Evolutionary conservation across 2,888 invertebrate species (phyloP).

Genomic region (Plagodis dolabraria): DNA sequence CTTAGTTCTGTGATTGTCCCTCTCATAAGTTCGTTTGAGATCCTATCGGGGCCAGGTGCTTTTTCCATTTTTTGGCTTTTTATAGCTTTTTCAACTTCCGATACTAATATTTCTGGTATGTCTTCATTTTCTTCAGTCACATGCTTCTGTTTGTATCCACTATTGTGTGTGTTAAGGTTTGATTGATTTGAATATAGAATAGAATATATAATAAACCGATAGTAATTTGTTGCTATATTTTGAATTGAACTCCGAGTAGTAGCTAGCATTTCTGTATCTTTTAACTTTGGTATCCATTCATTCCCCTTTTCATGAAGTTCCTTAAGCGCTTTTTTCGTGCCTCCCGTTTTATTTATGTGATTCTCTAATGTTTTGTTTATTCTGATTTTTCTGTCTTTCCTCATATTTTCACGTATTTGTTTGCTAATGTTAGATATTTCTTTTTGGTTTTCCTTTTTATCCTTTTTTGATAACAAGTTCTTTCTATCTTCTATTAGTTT

Average conservation of each 20-base stretch:
- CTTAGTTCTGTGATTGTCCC: no score
- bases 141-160: neutral
- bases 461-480: neutral
- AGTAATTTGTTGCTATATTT: constrained; percentile 9
- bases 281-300: constrained; percentile 22
- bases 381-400: constrained; percentile 2
- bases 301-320: constrained; percentile 16
- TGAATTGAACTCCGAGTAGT: neutral
- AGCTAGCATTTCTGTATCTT: neutral
- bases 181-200: constrained; percentile 1
- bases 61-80: no score
- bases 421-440: constrained; percentile 1
- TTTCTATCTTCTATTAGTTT: constrained; percentile 4
- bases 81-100: constrained; percentile 1
- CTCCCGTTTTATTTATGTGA: constrained; percentile 6
- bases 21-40: no score
- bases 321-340: constrained; percentile 14
- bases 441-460: neutral
- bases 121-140: neutral
- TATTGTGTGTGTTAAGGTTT: neutral
- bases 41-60: no score
- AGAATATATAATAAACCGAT: no score
- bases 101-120: neutral
- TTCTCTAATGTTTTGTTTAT: constrained; percentile 4
- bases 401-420: constrained; percentile 2